Base-by-base conservation (phyloP, 2,797 vertebrate species). In the Notolepis coatsorum region DNA sequence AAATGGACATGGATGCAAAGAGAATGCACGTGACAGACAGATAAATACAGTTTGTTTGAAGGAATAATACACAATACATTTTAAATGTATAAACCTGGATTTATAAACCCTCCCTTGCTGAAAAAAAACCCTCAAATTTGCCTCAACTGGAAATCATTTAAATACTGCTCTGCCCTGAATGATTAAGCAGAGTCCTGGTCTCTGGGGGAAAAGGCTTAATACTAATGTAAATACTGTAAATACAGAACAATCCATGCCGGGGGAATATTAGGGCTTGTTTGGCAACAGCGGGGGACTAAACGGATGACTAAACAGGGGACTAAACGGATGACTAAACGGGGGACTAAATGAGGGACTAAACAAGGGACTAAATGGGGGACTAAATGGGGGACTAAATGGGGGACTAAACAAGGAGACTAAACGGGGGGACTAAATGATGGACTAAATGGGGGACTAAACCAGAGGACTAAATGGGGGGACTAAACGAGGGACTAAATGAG, bases 251-350 rank as follows among this genome's bases (percentile, higher is more conserved):
- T 31, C 18, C 17, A 17, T 39, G 2, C 7, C 8, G n/a, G 5
- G 7, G 24, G 17, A 13, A 20, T 15, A 41, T 25, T 53, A 18
- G 43, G 10, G 43, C 9, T 23, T 46, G 20, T 9, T 12, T 5
- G 3, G 4, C 20, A 13, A 6, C 5, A 12, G 12, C 2, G 20
- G 20, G 9, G 20, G 1, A 5, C n/a, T n/a, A n/a, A n/a, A n/a
- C n/a, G n/a, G n/a, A n/a, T n/a, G n/a, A n/a, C n/a, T n/a, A n/a
- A n/a, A 33, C 6, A 23, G 3, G 12, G 23, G 17, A 27, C 1
- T 28, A 9, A 49, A n/a, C 27, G 10, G 9, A 17, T 39, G 33
- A 87, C 93, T 0, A 71, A 95, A n/a, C n/a, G n/a, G n/a, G n/a
- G n/a, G n/a, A n/a, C n/a, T n/a, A n/a, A n/a, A n/a, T n/a, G n/a